phyloP scores from a whole-genome alignment of 1,140 invertebrate species.

The Liolophura sinensis region DNA sequence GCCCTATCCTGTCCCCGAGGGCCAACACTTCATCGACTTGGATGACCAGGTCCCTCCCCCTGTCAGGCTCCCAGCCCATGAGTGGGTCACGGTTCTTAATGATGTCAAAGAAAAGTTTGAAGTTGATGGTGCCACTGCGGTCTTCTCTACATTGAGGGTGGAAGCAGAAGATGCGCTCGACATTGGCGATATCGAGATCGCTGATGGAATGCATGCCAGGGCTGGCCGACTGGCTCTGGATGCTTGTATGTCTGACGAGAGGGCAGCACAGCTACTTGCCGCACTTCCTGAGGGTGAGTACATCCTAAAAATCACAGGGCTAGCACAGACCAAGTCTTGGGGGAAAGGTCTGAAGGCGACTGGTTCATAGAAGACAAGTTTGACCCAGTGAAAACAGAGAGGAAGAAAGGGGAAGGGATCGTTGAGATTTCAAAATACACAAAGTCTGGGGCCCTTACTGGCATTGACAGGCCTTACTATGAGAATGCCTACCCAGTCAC shows the following conservation, averaged over 20 bases:
- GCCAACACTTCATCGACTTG: background rate
- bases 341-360: background rate
- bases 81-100: background rate
- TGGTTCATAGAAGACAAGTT: slow-evolving; percentile 11
- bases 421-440: background rate
- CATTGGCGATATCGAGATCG: too few relatives aligned
- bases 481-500: slow-evolving; percentile 16
- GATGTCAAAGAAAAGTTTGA: slow-evolving; percentile 3
- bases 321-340: too few relatives aligned
- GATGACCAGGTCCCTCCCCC: background rate
- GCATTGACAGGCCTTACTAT: slow-evolving; percentile 10
- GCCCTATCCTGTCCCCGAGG: background rate
- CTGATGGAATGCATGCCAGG: too few relatives aligned
- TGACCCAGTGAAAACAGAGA: background rate
- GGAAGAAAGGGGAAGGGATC: background rate
- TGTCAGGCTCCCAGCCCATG: background rate
- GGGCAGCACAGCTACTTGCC: background rate
- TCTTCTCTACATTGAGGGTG: too few relatives aligned
- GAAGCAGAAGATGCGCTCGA: too few relatives aligned
- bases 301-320: slow-evolving; percentile 4
- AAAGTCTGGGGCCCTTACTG: background rate
- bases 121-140: background rate
- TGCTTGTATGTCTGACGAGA: background rate
- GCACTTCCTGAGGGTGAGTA: too few relatives aligned
- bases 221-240: background rate